These are phyloP conservation scores for Willowsia nigromaculata DNA, from an alignment of 2,888 invertebrate genomes.

Conservation along the genomic window DNA sequence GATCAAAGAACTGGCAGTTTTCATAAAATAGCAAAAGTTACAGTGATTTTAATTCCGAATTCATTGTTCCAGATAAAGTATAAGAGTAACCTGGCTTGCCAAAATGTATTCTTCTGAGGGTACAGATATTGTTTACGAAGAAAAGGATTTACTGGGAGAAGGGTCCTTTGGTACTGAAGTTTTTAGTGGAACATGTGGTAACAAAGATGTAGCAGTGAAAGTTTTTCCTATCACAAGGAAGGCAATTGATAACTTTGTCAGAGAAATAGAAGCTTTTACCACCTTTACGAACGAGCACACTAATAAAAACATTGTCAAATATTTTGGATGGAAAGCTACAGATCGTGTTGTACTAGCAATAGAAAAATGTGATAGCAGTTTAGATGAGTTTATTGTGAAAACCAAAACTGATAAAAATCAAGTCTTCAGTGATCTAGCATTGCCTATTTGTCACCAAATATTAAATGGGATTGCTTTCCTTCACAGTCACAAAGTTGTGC, in stretches of 20 bases:
- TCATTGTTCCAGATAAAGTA: too few species aligned
- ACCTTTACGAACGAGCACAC: background rate
- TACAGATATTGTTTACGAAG: background rate
- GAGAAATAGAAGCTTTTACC: background rate
- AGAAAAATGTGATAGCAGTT: background rate
- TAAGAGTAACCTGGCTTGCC: too few species aligned
- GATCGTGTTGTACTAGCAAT: background rate
- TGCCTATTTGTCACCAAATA: background rate
- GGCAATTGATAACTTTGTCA: background rate
- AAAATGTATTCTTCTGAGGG: background rate
- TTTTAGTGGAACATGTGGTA: background rate
- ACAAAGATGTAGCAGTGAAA: background rate
- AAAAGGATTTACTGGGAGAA: background rate
- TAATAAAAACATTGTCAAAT: background rate
- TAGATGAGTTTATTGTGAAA: background rate
- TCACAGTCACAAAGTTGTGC: background rate
- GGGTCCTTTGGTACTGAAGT: background rate
- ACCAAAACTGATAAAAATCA: too few species aligned
- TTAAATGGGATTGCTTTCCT: background rate
- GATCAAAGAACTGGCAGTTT: too few species aligned
- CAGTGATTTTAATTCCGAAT: too few species aligned
- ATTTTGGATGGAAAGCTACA: background rate
- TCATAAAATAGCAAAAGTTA: too few species aligned
- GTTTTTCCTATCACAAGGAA: background rate
- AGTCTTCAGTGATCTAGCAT: too few species aligned